These are phyloP conservation scores for Caenorhabditis wallacei DNA, from an alignment of 2,888 invertebrate species.

Conservation along the genomic window DNA sequence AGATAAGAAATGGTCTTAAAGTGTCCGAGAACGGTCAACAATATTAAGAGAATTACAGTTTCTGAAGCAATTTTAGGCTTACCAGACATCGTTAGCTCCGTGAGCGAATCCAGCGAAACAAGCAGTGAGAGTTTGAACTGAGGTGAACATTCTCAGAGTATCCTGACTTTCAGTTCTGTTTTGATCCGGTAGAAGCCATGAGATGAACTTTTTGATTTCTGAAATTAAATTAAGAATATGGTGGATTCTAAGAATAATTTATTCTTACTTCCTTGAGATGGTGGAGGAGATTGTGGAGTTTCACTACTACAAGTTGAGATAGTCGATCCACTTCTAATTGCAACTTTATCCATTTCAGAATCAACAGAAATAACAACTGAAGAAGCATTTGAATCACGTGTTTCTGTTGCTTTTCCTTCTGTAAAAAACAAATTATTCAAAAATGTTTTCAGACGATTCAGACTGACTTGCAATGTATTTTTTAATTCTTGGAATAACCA, in stretches of 20 bases:
- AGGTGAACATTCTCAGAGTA: slow-evolving; percentile 88
- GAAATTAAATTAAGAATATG: neutral
- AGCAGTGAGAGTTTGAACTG: slow-evolving; percentile 96
- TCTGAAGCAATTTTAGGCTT: slow-evolving; percentile 1
- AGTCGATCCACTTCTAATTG: slow-evolving; percentile 38
- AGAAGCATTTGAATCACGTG: slow-evolving; percentile 3
- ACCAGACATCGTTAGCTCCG: slow-evolving; percentile 98
- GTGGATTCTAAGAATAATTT: neutral
- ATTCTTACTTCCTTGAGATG: slow-evolving; percentile 41
- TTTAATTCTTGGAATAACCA: slow-evolving; percentile 68
- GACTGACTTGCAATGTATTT: slow-evolving; percentile 42
- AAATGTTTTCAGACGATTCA: neutral
- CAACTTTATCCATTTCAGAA: slow-evolving; percentile 43
- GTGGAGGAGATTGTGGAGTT: slow-evolving; percentile 20
- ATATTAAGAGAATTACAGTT: neutral
- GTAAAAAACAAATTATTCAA: neutral
- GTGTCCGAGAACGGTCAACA: slow-evolving; percentile 12
- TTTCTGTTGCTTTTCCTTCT: slow-evolving; percentile 25
- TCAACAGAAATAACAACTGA: slow-evolving; percentile 47
- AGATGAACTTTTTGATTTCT: slow-evolving; percentile 64
- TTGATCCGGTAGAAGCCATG: slow-evolving; percentile 74
- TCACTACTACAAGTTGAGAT: slow-evolving; percentile 11
- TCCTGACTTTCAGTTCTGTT: slow-evolving; percentile 67
- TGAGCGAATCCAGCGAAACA: slow-evolving; percentile 99
- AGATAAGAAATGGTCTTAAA: slow-evolving; percentile 43